Evolutionary conservation across 2,797 vertebrate species (phyloP).

Genomic region (Xenopus petersii): DNA sequence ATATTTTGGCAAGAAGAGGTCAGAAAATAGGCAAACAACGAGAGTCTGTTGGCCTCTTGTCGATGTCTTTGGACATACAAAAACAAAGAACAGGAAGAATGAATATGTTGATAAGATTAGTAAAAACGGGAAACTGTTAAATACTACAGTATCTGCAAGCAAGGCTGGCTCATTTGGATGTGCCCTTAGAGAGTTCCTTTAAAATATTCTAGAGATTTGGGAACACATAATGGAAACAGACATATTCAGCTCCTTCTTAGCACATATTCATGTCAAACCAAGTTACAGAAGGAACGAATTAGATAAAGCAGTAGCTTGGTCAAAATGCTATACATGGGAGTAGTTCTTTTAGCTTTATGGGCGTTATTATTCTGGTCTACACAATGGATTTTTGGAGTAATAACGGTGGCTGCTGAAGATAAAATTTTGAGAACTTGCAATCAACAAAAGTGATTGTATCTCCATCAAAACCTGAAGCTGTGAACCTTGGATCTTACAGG

Average conservation of each 20-base stretch:
- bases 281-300: not conserved
- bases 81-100: slow-evolving; percentile 16
- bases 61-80: not conserved
- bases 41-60: slow-evolving; percentile 7
- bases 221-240: slow-evolving; percentile 14
- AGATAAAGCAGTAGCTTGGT: not conserved
- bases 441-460: no score
- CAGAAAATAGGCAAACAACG: slow-evolving; percentile 8
- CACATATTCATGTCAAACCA: not conserved
- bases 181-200: not conserved
- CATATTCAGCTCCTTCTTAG: not conserved
- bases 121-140: slow-evolving; percentile 1
- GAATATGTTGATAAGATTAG: slow-evolving; percentile 6
- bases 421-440: no score
- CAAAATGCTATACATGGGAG: no score
- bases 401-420: not conserved
- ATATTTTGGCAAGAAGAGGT: not conserved
- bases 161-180: not conserved
- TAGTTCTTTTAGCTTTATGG: not conserved
- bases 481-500: no score
- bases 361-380: no score
- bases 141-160: slow-evolving; percentile 7
- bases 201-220: slow-evolving; percentile 1
- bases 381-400: not conserved
- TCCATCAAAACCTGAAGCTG: no score